A percentile compares a stretch with the other conserved stretches of the same genome.
Evolutionary conservation across 2,797 vertebrate species (phyloP).

Genomic region (Eupleurogrammus muticus): DNA sequence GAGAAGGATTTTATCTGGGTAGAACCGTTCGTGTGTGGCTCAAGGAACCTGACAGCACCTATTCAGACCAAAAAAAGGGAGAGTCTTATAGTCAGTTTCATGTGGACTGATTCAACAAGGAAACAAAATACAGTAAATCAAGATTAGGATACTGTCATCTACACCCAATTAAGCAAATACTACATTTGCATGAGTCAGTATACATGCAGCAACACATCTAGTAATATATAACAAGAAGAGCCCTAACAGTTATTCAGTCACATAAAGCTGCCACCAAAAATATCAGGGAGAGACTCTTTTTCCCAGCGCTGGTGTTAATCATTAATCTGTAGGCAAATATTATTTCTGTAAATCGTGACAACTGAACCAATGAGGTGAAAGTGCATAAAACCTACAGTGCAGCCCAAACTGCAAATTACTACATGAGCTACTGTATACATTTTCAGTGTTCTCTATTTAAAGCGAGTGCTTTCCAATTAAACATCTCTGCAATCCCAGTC

Average conservation of each 20-base stretch:
- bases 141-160: not conserved
- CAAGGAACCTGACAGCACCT: constrained; percentile 62
- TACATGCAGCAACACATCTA: not conserved
- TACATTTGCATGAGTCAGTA: constrained; percentile 48
- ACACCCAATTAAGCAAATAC: constrained; percentile 58
- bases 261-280: not conserved
- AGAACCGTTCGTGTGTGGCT: constrained; percentile 28
- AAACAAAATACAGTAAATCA: constrained; percentile 24
- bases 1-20: constrained; percentile 29
- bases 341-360: constrained; percentile 30
- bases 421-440: not conserved
- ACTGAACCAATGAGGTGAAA: constrained; percentile 28
- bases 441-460: not conserved
- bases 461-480: constrained; percentile 5
- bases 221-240: not conserved
- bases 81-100: constrained; percentile 7
- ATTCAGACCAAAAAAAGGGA: constrained; percentile 19
- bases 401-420: not conserved
- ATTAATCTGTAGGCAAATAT: constrained; percentile 63
- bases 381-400: not conserved
- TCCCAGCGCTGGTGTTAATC: constrained; percentile 46
- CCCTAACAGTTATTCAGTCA: not conserved
- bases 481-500: constrained; percentile 3
- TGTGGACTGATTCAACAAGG: constrained; percentile 5
- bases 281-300: constrained; percentile 16